phyloP scores from a whole-genome alignment of 2,113 vertebrate species.

The Atlantisia rogersi region DNA sequence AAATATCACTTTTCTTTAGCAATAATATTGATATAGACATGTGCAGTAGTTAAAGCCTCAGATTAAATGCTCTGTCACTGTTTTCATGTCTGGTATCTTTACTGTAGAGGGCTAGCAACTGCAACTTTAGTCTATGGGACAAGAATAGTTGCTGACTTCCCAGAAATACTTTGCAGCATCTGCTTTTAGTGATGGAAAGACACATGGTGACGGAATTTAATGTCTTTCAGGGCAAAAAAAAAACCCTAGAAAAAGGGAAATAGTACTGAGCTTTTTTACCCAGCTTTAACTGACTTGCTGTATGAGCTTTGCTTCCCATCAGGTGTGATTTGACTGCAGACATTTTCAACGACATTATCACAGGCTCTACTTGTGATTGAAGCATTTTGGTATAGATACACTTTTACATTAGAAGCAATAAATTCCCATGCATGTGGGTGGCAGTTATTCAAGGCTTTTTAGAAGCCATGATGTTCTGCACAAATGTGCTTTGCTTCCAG shows the following conservation, averaged over 20 bases:
- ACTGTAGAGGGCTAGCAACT: neutral
- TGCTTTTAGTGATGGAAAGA: neutral
- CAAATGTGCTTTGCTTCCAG: neutral
- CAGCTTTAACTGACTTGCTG: neutral
- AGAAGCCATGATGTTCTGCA: neutral
- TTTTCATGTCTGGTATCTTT: neutral
- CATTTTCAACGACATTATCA: neutral
- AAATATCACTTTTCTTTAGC: neutral
- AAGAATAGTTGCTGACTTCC: neutral
- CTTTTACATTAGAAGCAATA: neutral
- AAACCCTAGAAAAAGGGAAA: neutral
- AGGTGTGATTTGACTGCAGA: neutral
- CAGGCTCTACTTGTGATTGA: neutral
- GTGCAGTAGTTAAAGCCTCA: neutral
- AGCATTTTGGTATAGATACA: neutral
- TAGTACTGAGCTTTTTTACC: fast-evolving
- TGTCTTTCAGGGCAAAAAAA: neutral
- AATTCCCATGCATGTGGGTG: neutral
- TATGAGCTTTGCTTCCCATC: neutral
- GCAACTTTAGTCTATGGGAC: neutral
- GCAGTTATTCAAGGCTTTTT: neutral
- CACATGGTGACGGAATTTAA: neutral
- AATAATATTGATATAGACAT: neutral
- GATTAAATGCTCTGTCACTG: neutral
- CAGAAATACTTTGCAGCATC: neutral